Base-by-base conservation (phyloP, 2,888 invertebrate species). In the Pseudolycoriella hygida region DNA sequence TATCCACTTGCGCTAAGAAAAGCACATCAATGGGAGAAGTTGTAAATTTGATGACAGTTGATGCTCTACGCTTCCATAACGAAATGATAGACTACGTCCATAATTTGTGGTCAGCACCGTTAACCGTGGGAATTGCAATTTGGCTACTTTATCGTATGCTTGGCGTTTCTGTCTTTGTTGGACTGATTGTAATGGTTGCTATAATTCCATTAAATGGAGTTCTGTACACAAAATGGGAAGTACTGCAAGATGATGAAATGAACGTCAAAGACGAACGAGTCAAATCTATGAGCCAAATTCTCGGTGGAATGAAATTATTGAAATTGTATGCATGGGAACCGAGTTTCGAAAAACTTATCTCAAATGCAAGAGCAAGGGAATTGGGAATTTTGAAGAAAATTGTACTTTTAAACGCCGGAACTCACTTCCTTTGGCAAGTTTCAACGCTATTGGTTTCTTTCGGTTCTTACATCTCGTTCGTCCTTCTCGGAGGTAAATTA, bases 271-370 rank as follows among this genome's bases (percentile, higher is more conserved):
- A 73, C 51, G 63, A 70, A 45, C 55, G 74, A 32, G 67, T 73
- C 11, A 74, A 73, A 53, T 55, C 72, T 40, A 71, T 73, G 64
- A 72, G 69, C 50, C 74, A 66, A 57, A 65, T 73, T 44, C 58
- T 75, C 10, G 68, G 66, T 52, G 74, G 74, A 20, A 72, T 75
- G 41, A 73, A 72, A 11, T 6, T 30, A 30, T 69, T 93, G 52
- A 93, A 93, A 67, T 69, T 93, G 60, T 93, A 93, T 60, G 93
- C 90, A 1, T 92, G 93, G 93, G 94, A 94, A 62, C 80, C 83
- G 2, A 89, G 90, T 53, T 93, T 93, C 60, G 84, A 89, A 60
- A 76, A 80, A 44, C 87, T 92, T 68, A 80, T 96, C 52, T 68
- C 83, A 53, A 77, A 80, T 55, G 92, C 94, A 53, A 75, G 97